Percentiles rank a stretch among this genome's conserved stretches.
These are phyloP conservation scores for Pyrrhia umbra DNA, from an alignment of 2,888 invertebrate genomes.

Conservation along the genomic window DNA sequence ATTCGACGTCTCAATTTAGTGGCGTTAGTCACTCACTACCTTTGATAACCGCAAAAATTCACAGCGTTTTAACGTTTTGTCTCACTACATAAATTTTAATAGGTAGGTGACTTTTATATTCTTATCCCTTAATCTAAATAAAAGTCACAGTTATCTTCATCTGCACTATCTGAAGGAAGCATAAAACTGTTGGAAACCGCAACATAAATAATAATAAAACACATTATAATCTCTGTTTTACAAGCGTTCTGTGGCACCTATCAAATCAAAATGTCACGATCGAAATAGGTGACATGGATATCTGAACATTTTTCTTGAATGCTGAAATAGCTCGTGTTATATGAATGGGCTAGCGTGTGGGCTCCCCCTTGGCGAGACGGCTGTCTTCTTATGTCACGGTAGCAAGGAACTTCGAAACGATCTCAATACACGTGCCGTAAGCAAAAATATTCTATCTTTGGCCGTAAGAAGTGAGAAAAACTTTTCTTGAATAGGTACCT, in stretches of 20 bases:
- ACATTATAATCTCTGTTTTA: conserved; percentile 59
- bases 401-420: conserved; percentile 19
- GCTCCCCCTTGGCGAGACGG: conserved; percentile 46
- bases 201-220: conserved; percentile 68
- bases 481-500: too few species aligned
- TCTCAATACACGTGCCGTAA: conserved; percentile 14
- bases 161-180: conserved; percentile 64
- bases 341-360: conserved; percentile 48
- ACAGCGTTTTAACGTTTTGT: conserved; percentile 23
- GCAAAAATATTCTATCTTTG: too few species aligned
- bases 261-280: conserved; percentile 53
- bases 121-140: conserved; percentile 35
- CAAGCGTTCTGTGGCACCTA: conserved; percentile 49
- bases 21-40: conserved; percentile 7
- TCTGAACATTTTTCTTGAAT: conserved; percentile 44
- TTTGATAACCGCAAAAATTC: conserved; percentile 26
- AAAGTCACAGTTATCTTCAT: conserved; percentile 52
- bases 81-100: conserved; percentile 48
- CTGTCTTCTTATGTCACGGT: conserved; percentile 45
- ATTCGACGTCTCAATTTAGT: background rate
- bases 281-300: conserved; percentile 54
- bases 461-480: too few species aligned
- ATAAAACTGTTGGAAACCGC: conserved; percentile 69
- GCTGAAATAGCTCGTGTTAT: conserved; percentile 29
- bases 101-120: conserved; percentile 46